Conservation (phyloP, 2,888 invertebrate genomes). For the Camptogramma bilineatum region DNA sequence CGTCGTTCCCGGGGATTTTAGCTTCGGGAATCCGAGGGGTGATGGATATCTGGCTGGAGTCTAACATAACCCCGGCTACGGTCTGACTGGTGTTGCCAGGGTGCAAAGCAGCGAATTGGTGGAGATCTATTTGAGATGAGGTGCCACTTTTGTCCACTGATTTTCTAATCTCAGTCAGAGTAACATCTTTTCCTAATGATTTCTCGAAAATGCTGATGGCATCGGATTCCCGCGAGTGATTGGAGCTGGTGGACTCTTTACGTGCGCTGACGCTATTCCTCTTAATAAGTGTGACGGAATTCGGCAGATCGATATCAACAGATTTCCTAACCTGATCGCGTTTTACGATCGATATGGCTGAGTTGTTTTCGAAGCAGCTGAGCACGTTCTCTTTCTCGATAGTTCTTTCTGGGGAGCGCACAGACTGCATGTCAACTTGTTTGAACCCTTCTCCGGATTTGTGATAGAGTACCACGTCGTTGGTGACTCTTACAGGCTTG, state of each 20-base stretch:
- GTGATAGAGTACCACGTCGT: conserved; percentile 79
- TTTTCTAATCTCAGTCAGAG: conserved; percentile 80
- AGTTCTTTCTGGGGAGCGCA: conserved; percentile 74
- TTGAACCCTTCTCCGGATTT: conserved; percentile 80
- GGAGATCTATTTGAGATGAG: conserved; percentile 65
- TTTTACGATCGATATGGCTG: conserved; percentile 82
- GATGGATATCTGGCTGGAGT: conserved; percentile 77
- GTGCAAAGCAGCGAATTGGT: conserved; percentile 74
- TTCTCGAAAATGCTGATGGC: conserved; percentile 83
- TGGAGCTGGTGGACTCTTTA: conserved; percentile 81
- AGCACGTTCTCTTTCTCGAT: conserved; percentile 80
- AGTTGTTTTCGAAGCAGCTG: conserved; percentile 83
- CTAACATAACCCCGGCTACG: conserved; percentile 62
- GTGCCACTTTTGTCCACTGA: conserved; percentile 72
- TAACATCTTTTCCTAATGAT: conserved; percentile 80
- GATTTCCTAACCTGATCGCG: conserved; percentile 79
- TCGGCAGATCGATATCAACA: conserved; percentile 77
- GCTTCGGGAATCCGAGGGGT: conserved; percentile 67
- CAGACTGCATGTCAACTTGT: conserved; percentile 75
- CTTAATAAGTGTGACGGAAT: conserved; percentile 80
- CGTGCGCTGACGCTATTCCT: conserved; percentile 77
- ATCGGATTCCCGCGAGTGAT: conserved; percentile 77
- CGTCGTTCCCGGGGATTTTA: conserved; percentile 57
- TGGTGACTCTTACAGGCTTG: conserved; percentile 78
- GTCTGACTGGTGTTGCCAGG: conserved; percentile 64